Evolutionary conservation across 2,797 vertebrate genomes (phyloP).

Genomic region (Ceryle rudis): DNA sequence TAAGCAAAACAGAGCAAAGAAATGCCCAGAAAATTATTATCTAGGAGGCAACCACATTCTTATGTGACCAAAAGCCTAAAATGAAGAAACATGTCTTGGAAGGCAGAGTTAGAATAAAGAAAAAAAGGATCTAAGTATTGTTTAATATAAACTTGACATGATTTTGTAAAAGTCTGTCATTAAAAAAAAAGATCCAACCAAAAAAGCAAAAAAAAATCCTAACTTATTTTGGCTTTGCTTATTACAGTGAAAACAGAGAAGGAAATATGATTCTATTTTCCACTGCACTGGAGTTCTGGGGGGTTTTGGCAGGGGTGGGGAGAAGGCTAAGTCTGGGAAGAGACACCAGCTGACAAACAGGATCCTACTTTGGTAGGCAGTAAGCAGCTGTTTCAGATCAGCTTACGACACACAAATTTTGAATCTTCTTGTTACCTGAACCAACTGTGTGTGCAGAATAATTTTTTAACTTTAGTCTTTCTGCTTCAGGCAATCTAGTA

Average conservation of each 20-base stretch:
- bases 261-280: neutral
- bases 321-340: neutral
- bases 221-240: neutral
- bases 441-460: accelerated
- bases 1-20: neutral
- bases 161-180: neutral
- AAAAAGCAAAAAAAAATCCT: neutral
- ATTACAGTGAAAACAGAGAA: neutral
- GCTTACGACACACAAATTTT: neutral
- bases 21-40: neutral
- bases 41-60: neutral
- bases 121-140: neutral
- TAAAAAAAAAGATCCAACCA: neutral
- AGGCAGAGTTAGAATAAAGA: neutral
- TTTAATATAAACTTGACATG: neutral
- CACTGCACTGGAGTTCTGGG: neutral
- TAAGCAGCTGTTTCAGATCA: neutral
- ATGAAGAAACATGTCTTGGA: neutral
- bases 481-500: neutral
- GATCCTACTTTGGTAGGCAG: neutral
- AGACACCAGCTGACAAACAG: neutral
- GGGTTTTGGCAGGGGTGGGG: no score
- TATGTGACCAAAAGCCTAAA: neutral
- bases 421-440: neutral
- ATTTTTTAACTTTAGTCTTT: neutral